phyloP scores from a whole-genome alignment of 2,113 vertebrate species.

The Phylloscopus trochilus region DNA sequence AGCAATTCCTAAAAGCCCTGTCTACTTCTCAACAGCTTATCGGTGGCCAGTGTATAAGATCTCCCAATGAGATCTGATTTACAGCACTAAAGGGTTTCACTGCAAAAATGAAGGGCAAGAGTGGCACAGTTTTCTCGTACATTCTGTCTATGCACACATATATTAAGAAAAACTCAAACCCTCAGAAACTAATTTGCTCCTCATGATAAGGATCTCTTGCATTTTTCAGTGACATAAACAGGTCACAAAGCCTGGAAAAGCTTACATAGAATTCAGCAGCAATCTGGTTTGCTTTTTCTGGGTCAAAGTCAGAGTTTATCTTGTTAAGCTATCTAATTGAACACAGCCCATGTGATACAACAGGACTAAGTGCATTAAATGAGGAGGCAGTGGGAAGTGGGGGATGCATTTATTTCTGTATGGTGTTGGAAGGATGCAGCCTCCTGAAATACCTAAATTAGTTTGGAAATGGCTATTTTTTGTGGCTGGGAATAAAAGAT shows the following conservation, averaged over 20 bases:
- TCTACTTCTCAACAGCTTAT: conserved; percentile 76
- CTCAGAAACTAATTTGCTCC: conserved; percentile 53
- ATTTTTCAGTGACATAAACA: conserved; percentile 71
- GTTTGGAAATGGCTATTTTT: neutral
- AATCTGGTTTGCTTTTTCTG: conserved; percentile 67
- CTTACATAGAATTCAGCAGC: conserved; percentile 23
- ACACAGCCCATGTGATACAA: conserved; percentile 62
- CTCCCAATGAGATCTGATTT: conserved; percentile 77
- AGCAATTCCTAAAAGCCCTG: conserved; percentile 79
- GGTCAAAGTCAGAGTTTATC: conserved; percentile 76
- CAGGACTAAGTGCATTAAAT: conserved; percentile 62
- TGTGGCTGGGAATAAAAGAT: neutral
- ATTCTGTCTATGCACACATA: neutral
- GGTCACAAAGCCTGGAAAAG: conserved; percentile 66
- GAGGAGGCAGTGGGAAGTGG: neutral
- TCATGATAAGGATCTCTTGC: conserved; percentile 61
- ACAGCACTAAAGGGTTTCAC: conserved; percentile 61
- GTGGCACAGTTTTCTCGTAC: conserved; percentile 27
- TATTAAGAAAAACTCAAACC: conserved; percentile 10
- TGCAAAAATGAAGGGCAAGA: conserved; percentile 57
- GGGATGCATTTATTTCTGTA: neutral
- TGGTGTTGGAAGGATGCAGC: neutral
- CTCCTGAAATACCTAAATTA: neutral
- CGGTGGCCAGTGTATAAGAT: conserved; percentile 58
- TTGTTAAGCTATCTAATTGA: conserved; percentile 76